Evolutionary conservation across 2,113 vertebrate genomes (phyloP).

Genomic region (Callocephalon fimbriatum): DNA sequence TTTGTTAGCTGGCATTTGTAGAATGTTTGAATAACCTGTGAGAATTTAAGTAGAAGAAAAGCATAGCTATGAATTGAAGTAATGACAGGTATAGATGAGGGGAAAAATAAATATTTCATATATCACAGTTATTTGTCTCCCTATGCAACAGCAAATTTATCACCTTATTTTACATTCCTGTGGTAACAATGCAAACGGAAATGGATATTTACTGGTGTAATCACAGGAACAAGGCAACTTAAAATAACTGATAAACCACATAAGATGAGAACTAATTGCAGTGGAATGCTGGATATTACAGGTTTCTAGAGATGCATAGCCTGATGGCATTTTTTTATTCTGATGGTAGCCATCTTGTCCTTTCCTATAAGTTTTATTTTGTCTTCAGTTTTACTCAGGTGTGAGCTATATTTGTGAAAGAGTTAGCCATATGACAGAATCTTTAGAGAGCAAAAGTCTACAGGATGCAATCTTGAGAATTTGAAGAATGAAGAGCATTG

Average conservation of each 20-base stretch:
- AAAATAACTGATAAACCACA: background rate
- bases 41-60: constrained; percentile 3
- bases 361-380: background rate
- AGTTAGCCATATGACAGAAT: background rate
- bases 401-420: background rate
- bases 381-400: background rate
- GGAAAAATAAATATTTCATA: background rate
- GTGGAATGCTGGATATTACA: background rate
- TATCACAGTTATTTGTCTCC: background rate
- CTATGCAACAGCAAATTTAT: background rate
- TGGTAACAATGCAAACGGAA: background rate
- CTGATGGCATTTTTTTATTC: background rate
- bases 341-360: background rate
- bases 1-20: background rate
- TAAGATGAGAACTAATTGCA: background rate
- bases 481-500: background rate
- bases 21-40: background rate
- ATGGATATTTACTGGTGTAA: background rate
- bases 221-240: background rate
- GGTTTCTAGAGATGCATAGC: background rate
- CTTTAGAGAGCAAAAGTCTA: background rate
- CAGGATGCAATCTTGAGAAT: background rate
- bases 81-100: background rate
- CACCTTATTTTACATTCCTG: background rate
- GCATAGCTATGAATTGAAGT: background rate